These are phyloP conservation scores for Orthonychiurus folsomi DNA, from an alignment of 2,888 invertebrate genomes.

Conservation along the genomic window DNA sequence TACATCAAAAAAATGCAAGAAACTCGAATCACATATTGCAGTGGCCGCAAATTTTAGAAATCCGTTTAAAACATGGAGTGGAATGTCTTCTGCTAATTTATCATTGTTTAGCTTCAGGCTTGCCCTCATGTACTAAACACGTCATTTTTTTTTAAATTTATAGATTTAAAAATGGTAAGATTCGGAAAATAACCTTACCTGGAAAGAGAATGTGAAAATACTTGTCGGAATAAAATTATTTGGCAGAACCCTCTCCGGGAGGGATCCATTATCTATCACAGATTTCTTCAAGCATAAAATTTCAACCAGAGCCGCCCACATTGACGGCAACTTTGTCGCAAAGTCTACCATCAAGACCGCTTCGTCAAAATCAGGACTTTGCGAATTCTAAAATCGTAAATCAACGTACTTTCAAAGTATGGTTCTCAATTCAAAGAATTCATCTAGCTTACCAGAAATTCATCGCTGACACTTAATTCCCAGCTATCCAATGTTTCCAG, in stretches of 20 bases:
- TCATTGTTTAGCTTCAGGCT: slow-evolving; percentile 1
- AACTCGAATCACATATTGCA: slow-evolving; percentile 34
- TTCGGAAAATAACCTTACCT: slow-evolving; percentile 18
- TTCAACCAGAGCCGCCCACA: slow-evolving; percentile 35
- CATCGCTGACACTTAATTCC: slow-evolving; percentile 23
- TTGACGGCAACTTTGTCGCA: slow-evolving; percentile 18
- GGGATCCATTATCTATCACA: slow-evolving; percentile 24
- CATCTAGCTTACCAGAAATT: not conserved
- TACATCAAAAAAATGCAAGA: slow-evolving; percentile 35
- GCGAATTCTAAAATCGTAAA: too few species aligned
- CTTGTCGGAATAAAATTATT: slow-evolving; percentile 38
- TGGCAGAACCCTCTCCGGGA: slow-evolving; percentile 24
- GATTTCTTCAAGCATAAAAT: slow-evolving; percentile 31
- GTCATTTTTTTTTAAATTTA: too few species aligned
- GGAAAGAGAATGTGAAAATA: slow-evolving; percentile 38
- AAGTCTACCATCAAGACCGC: slow-evolving; percentile 14
- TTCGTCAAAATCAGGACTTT: slow-evolving; percentile 2
- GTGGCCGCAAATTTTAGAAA: slow-evolving; percentile 33
- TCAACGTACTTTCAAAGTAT: too few species aligned
- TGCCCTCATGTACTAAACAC: slow-evolving; percentile 23
- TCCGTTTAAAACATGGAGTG: slow-evolving; percentile 18
- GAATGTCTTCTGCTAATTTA: slow-evolving; percentile 17
- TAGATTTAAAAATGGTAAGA: too few species aligned
- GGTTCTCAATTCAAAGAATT: too few species aligned
- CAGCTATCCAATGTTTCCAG: slow-evolving; percentile 34